Percentiles rank a stretch among this genome's conserved stretches.
These are phyloP conservation scores for Pygocentrus nattereri DNA, from an alignment of 2,797 vertebrate genomes.

Conservation along the genomic window DNA sequence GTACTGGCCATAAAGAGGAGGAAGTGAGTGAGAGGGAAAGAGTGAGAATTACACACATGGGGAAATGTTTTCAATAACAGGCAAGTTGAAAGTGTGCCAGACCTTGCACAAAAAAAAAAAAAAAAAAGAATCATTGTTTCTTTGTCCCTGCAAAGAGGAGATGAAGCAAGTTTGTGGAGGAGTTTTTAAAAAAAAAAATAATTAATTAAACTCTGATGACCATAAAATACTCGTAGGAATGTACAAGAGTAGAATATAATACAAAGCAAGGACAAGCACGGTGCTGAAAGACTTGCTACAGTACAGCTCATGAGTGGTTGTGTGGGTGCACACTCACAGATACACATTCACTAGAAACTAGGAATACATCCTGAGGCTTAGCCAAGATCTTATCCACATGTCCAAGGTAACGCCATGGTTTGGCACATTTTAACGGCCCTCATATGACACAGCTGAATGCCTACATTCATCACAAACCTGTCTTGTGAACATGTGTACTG, in stretches of 20 bases:
- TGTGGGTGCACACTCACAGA: conserved; percentile 21
- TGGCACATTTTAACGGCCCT: no score
- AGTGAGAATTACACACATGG: background rate
- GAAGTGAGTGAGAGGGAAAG: background rate
- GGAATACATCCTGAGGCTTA: background rate
- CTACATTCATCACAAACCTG: background rate
- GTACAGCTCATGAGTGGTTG: background rate
- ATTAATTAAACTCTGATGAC: background rate
- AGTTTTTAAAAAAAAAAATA: no score
- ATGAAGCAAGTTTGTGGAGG: background rate
- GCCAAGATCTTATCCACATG: conserved; percentile 1
- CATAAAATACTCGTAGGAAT: conserved; percentile 19
- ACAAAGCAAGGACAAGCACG: conserved; percentile 1
- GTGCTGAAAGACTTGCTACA: background rate
- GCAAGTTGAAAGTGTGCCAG: background rate
- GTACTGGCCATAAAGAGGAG: background rate
- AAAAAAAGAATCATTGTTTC: background rate
- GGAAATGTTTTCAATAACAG: background rate
- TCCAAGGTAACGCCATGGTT: background rate
- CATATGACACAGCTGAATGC: background rate
- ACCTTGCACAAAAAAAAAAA: background rate
- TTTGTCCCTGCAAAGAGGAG: background rate
- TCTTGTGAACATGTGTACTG: no score
- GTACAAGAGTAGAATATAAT: conserved; percentile 1
- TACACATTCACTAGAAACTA: background rate